These are phyloP conservation scores for Drosophila picticornis DNA, from an alignment of 2,888 invertebrate genomes.

Conservation along the genomic window DNA sequence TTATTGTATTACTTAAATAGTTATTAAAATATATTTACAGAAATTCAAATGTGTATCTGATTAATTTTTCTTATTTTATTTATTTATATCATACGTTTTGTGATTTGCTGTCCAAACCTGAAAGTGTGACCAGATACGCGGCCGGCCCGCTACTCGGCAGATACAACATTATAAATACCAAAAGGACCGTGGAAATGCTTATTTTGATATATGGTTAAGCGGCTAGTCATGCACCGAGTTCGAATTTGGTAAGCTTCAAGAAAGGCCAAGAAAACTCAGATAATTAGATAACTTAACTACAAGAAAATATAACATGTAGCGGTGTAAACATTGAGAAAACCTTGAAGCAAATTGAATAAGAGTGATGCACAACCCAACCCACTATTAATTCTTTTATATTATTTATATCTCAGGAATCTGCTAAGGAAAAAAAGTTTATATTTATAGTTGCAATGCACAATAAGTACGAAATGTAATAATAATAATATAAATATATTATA, in stretches of 20 bases:
- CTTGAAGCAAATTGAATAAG: neutral
- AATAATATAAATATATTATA: neutral
- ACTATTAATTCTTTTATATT: neutral
- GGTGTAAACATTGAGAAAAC: neutral
- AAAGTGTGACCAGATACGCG: neutral
- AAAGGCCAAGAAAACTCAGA: neutral
- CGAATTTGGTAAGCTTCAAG: neutral
- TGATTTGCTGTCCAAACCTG: neutral
- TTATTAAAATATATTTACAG: neutral
- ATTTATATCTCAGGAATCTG: neutral
- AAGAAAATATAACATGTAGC: neutral
- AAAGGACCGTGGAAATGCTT: neutral
- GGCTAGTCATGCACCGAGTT: neutral
- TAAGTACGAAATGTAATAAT: neutral
- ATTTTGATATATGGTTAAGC: neutral
- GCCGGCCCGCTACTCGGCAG: too few relatives aligned
- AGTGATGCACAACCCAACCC: neutral
- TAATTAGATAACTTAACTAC: neutral
- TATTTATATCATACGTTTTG: neutral
- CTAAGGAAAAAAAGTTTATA: neutral
- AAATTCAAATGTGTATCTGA: neutral
- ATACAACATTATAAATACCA: neutral
- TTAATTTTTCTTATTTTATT: neutral
- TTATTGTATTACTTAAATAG: neutral
- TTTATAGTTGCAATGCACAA: neutral